Percentiles rank a stretch among this genome's conserved stretches.
These are phyloP conservation scores for Psittacara wagleri DNA, from an alignment of 2,113 vertebrate species.

Conservation along the genomic window DNA sequence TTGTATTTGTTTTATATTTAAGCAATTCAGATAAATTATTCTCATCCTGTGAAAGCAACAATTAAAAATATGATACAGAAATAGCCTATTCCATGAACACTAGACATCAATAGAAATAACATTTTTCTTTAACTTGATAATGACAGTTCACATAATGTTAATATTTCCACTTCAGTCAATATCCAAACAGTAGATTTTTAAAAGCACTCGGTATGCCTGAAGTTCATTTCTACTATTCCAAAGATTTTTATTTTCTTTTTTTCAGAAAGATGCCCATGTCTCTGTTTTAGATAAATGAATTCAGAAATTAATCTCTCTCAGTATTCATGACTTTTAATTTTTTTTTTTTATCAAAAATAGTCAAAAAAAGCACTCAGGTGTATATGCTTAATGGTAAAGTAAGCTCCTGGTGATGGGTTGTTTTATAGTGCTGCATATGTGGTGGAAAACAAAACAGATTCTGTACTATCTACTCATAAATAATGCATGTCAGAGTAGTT, in stretches of 20 bases:
- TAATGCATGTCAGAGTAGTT: neutral
- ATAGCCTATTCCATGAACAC: neutral
- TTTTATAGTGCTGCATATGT: neutral
- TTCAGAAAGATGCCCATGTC: neutral
- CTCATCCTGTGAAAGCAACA: neutral
- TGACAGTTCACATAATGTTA: neutral
- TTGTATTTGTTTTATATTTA: neutral
- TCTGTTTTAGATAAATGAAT: neutral
- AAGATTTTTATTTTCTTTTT: too few species aligned
- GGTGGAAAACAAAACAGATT: neutral
- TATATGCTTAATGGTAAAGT: neutral
- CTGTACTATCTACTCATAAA: neutral
- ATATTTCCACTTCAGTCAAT: neutral
- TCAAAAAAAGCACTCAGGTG: neutral
- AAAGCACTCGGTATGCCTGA: neutral
- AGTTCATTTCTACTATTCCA: neutral
- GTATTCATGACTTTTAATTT: neutral
- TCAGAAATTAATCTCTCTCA: neutral
- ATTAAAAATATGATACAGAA: neutral
- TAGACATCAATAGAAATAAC: neutral
- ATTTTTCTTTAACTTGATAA: neutral
- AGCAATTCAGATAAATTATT: neutral
- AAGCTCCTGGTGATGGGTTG: neutral
- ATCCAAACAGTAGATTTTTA: neutral
- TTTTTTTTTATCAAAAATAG: neutral